Base-by-base conservation (phyloP, 2,888 invertebrate species). In the Adineta ricciae region DNA sequence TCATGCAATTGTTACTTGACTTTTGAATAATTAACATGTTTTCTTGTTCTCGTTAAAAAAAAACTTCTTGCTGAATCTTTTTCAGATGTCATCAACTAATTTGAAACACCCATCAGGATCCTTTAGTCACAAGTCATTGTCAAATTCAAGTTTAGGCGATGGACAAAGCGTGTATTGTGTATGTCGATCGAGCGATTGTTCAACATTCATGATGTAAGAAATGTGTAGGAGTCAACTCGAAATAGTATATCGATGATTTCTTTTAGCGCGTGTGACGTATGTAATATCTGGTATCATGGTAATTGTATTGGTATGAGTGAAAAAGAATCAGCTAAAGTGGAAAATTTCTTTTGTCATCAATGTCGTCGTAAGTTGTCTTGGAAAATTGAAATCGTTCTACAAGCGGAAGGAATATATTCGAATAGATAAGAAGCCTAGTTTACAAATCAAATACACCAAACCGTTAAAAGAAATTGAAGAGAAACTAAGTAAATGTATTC, bases 271-370 rank as follows among this genome's bases (percentile, higher is more conserved):
- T 97, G 97, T 90, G 97, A 97, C 90, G 93, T 93, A 24, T 97
- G 97, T 90, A 95, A 96, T 89, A 96, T 97, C 89, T 97, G 97
- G 97, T 97, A 95, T 90, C 97, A 97, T 90, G 97, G 97, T n/a
- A 95, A 94, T 89, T 97, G 97, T 91, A 96, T 97, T 24, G 95
- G 95, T 88, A 94, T 97, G 78, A 95, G 95, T 94, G 95, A 92
- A 93, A 94, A 87, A 27, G 86, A 88, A 89, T 92, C 93, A 50
- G 93, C 94, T 88, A 94, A 95, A 91, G 96, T 97, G 95, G 96
- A 97, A 90, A 83, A 78, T 36, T 85, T 84, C 38, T 85, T 84
- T 82, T 85, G 85, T 64, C 85, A 83, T 32, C 38, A 38, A 54
- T 85, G 85, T 41, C 85, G 85, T 56, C 24, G 52, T 78, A 41